A percentile compares a stretch with the other conserved stretches of the same genome.
Conservation (phyloP, 2,113 vertebrate genomes). For the Athene cunicularia region DNA sequence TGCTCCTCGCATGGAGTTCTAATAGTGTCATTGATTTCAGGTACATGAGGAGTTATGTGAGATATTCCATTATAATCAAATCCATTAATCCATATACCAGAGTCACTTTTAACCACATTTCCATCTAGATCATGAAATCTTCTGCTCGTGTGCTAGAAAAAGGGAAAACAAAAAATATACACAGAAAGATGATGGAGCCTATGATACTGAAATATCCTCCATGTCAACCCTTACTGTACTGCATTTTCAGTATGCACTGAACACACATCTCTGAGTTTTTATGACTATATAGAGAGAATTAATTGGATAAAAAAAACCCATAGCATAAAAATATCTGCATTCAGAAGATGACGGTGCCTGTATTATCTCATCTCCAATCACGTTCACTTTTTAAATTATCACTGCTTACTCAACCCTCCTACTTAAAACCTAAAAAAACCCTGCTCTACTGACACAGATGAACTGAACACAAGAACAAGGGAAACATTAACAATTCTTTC, state of each 20-base stretch:
- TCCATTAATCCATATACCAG: slow-evolving; percentile 95
- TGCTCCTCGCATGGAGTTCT: slow-evolving; percentile 82
- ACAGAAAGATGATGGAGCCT: not conserved
- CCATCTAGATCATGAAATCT: slow-evolving; percentile 88
- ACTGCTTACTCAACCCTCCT: not conserved
- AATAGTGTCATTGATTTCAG: slow-evolving; percentile 90
- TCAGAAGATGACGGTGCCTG: not conserved
- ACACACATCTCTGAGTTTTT: not conserved
- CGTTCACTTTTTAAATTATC: not conserved
- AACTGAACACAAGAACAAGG: not conserved
- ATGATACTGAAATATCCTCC: not conserved
- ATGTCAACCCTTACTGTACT: not conserved
- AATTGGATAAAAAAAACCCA: not conserved
- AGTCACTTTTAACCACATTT: slow-evolving; percentile 85
- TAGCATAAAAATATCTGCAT: not conserved
- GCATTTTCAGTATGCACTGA: not conserved
- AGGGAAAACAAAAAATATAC: not conserved
- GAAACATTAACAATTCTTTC: not conserved
- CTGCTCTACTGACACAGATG: not conserved
- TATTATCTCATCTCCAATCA: not conserved
- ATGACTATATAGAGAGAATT: not conserved
- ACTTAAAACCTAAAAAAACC: not conserved
- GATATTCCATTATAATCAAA: slow-evolving; percentile 92
- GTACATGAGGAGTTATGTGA: slow-evolving; percentile 86
- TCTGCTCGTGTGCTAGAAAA: slow-evolving; percentile 84